Percentiles rank a stretch among this genome's conserved stretches.
These are phyloP conservation scores for Cirrhinus molitorella DNA, from an alignment of 2,797 vertebrate species.

Conservation along the genomic window DNA sequence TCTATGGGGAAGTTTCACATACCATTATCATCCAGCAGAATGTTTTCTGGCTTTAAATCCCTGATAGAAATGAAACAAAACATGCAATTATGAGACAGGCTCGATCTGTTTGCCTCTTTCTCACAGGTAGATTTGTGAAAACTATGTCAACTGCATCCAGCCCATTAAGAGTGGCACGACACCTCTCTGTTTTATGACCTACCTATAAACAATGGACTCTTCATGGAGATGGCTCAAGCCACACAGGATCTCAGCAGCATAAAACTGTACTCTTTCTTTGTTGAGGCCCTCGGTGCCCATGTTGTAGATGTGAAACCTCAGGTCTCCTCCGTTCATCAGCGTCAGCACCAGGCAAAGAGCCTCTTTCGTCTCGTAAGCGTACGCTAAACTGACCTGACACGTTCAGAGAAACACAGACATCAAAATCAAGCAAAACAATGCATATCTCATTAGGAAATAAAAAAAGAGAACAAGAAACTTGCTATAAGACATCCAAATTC, in stretches of 20 bases:
- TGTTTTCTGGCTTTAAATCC: constrained; percentile 98
- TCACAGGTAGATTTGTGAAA: background rate
- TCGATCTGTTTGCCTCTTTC: no score
- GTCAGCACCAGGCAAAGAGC: constrained; percentile 86
- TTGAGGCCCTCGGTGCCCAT: constrained; percentile 80
- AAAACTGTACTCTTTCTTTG: constrained; percentile 77
- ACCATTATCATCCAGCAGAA: constrained; percentile 87
- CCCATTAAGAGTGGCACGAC: background rate
- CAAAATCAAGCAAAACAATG: background rate
- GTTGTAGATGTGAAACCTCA: constrained; percentile 87
- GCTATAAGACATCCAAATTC: no score
- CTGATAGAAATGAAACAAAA: constrained; percentile 73
- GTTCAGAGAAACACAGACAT: background rate
- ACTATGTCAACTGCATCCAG: background rate
- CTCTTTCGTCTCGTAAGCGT: constrained; percentile 87
- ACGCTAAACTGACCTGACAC: constrained; percentile 84
- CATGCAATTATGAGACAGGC: background rate
- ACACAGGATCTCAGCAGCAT: constrained; percentile 87
- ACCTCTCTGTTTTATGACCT: constrained; percentile 28
- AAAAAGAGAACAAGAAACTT: background rate
- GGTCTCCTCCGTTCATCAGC: constrained; percentile 88
- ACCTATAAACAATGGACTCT: constrained; percentile 85
- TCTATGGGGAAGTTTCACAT: constrained; percentile 43
- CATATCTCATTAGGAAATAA: background rate
- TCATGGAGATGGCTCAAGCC: constrained; percentile 85